Evolutionary conservation across 2,888 invertebrate species (phyloP).

Genomic region (Rugalucina vietnamica): DNA sequence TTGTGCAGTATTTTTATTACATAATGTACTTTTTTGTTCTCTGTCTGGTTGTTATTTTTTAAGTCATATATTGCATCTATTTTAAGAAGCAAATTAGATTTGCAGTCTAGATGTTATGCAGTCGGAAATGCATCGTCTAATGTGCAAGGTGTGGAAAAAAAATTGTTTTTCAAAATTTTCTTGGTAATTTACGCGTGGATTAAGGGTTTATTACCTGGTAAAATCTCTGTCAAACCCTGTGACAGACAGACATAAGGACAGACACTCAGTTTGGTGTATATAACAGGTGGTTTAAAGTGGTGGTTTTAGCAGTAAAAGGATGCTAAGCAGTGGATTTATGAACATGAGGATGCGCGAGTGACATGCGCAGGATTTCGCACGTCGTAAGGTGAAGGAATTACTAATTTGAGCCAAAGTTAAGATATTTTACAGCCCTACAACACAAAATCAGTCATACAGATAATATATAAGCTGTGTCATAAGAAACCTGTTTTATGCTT

Average conservation of each 20-base stretch:
- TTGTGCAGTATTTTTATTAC: neutral
- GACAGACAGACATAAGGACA: neutral
- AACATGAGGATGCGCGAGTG: neutral
- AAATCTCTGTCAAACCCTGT: neutral
- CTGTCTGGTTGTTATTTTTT: constrained; percentile 7
- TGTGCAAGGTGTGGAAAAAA: constrained; percentile 13
- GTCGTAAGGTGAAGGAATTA: neutral
- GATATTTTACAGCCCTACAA: neutral
- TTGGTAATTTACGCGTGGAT: neutral
- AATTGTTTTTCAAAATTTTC: neutral
- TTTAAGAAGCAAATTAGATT: constrained; percentile 25
- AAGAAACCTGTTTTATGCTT: too few species aligned
- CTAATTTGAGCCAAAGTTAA: neutral
- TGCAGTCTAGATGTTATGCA: constrained; percentile 18
- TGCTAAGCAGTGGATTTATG: neutral
- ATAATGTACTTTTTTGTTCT: neutral
- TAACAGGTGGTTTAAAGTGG: constrained; percentile 6
- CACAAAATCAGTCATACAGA: too few species aligned
- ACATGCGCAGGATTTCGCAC: neutral
- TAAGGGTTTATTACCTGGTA: neutral
- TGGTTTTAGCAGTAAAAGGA: neutral
- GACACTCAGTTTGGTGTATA: neutral
- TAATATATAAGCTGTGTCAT: too few species aligned
- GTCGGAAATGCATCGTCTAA: neutral
- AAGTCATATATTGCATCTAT: constrained; percentile 18